phyloP scores from a whole-genome alignment of 2,888 invertebrate genomes.

The Pedicia rivosa region DNA sequence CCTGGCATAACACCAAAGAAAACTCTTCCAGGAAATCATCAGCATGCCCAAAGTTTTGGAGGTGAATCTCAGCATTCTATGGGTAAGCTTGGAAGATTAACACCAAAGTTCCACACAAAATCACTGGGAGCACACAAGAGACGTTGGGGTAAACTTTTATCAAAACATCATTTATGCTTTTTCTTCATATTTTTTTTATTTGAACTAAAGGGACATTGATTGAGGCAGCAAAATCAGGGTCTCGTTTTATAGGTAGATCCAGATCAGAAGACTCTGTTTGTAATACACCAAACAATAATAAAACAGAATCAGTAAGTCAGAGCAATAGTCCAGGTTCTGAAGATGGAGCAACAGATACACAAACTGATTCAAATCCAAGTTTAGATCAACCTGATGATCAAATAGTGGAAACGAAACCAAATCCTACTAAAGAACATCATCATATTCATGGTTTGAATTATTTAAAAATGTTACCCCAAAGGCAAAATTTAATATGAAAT shows the following conservation, averaged over 20 bases:
- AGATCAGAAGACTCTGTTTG: conserved; percentile 74
- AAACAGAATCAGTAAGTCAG: conserved; percentile 33
- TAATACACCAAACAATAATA: conserved; percentile 35
- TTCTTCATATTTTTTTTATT: neutral
- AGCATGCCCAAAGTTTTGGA: conserved; percentile 28
- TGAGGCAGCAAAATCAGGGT: conserved; percentile 70
- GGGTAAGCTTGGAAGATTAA: conserved; percentile 17
- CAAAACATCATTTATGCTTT: neutral
- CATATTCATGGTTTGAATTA: conserved; percentile 5
- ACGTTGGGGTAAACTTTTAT: conserved; percentile 44
- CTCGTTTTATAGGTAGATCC: conserved; percentile 61
- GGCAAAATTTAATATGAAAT: conserved; percentile 6
- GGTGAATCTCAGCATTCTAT: conserved; percentile 10
- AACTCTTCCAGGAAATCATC: conserved; percentile 25
- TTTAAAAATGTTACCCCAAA: no score
- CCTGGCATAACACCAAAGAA: conserved; percentile 33
- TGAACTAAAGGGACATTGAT: conserved; percentile 43
- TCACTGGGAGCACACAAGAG: conserved; percentile 49
- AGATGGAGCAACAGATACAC: conserved; percentile 55
- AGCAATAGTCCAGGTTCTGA: conserved; percentile 43
- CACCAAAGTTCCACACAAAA: conserved; percentile 29
- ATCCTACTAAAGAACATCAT: conserved; percentile 7
- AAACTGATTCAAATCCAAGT: conserved; percentile 48
- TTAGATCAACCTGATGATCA: conserved; percentile 23
- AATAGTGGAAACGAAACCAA: neutral